Evolutionary conservation across 2,888 invertebrate genomes (phyloP).

Genomic region (Watsonalla cultraria): DNA sequence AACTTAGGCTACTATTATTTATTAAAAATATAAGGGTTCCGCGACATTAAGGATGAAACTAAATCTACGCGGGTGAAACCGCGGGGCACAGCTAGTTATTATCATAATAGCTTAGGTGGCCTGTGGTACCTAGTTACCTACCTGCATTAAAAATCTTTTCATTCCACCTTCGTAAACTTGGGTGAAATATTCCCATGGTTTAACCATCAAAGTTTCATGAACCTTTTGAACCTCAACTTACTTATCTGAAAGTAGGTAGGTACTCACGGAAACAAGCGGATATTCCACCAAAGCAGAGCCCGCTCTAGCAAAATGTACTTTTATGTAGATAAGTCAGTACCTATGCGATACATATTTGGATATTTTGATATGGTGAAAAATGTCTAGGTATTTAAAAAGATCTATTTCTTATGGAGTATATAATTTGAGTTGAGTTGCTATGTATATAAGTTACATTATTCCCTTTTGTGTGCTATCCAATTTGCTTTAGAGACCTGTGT

Average conservation of each 20-base stretch:
- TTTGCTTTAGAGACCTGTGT: background rate
- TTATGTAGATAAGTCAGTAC: background rate
- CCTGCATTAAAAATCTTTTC: background rate
- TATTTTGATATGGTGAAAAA: background rate
- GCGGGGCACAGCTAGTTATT: no score
- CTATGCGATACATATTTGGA: background rate
- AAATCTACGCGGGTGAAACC: no score
- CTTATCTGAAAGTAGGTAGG: background rate
- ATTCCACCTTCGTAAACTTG: background rate
- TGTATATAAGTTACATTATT: background rate
- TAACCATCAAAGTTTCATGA: background rate
- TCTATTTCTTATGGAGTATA: no score
- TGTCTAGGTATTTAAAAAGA: no score
- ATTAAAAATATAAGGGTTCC: no score
- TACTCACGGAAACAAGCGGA: background rate
- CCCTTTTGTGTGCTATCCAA: background rate
- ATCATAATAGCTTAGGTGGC: no score
- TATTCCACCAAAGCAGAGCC: background rate
- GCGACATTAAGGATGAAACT: no score
- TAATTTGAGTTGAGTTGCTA: no score
- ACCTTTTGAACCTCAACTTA: background rate
- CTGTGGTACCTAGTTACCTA: no score
- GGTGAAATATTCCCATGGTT: background rate
- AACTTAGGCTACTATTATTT: no score
- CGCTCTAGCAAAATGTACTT: background rate